These are phyloP conservation scores for Capromys pilorides DNA, from an alignment of 2,797 vertebrate genomes.

Conservation along the genomic window DNA sequence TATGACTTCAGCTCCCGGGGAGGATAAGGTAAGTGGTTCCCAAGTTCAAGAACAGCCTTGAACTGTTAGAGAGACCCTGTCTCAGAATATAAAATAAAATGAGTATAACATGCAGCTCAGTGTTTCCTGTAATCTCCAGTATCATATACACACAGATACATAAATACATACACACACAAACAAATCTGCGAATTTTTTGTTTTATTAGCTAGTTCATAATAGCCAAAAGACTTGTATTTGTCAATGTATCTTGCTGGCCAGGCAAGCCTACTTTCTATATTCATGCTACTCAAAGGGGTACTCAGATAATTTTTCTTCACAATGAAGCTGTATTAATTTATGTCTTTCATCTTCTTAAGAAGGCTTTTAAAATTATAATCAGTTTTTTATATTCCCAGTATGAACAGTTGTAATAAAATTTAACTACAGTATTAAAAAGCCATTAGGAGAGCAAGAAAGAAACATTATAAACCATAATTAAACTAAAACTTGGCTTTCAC, in stretches of 20 bases:
- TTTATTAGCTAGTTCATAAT: neutral
- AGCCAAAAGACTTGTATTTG: neutral
- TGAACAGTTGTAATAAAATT: constrained; percentile 34
- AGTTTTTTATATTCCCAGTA: constrained; percentile 41
- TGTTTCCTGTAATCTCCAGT: neutral
- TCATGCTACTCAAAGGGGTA: constrained; percentile 3
- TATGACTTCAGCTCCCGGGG: neutral
- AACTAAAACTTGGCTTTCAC: constrained; percentile 51
- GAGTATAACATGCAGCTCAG: neutral
- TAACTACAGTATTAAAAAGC: constrained; percentile 37
- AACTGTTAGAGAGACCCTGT: neutral
- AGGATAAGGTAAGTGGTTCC: neutral
- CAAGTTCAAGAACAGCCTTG: neutral
- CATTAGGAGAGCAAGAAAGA: constrained; percentile 32
- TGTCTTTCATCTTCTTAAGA: constrained; percentile 27
- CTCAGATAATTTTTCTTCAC: constrained; percentile 24
- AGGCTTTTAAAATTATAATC: neutral
- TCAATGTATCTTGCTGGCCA: neutral
- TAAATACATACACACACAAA: neutral
- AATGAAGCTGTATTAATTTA: constrained; percentile 17
- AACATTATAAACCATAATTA: constrained; percentile 46
- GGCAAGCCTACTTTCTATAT: neutral
- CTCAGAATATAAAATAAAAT: neutral
- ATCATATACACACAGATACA: neutral
- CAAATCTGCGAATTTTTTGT: neutral